phyloP scores from a whole-genome alignment of 1,140 invertebrate species.

The Monochamus saltuarius region DNA sequence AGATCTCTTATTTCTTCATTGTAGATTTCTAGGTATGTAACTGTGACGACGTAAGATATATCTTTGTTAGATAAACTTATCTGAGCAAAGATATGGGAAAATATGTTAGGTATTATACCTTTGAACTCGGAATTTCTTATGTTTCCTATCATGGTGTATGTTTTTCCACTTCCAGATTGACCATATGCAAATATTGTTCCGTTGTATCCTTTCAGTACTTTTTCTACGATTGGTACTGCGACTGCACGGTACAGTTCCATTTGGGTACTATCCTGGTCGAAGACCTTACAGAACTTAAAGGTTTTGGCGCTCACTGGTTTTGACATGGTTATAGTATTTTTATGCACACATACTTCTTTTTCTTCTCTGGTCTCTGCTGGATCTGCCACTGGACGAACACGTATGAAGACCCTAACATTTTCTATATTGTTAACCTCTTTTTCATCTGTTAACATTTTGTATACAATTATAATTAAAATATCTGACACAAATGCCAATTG shows the following conservation, averaged over 20 bases:
- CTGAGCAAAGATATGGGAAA: conserved; percentile 93
- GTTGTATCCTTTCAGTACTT: conserved; percentile 92
- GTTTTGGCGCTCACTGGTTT: conserved; percentile 55
- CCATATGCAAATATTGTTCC: conserved; percentile 97
- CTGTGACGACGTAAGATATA: conserved; percentile 80
- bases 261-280: conserved; percentile 82
- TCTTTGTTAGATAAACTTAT: conserved; percentile 68
- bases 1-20: conserved; percentile 94
- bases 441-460: not conserved
- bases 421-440: conserved; percentile 33
- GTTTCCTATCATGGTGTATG: conserved; percentile 91
- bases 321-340: conserved; percentile 68
- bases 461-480: not conserved
- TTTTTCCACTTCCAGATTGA: conserved; percentile 94
- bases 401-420: conserved; percentile 80
- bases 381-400: conserved; percentile 79
- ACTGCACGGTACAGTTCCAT: conserved; percentile 93
- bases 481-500: not conserved
- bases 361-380: conserved; percentile 71
- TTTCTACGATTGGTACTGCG: conserved; percentile 87
- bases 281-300: conserved; percentile 84
- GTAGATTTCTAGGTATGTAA: conserved; percentile 94
- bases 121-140: conserved; percentile 47
- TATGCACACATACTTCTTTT: conserved; percentile 62
- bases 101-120: conserved; percentile 93